phyloP scores from a whole-genome alignment of 1,140 invertebrate genomes.

The Eupristina koningsbergeri region DNA sequence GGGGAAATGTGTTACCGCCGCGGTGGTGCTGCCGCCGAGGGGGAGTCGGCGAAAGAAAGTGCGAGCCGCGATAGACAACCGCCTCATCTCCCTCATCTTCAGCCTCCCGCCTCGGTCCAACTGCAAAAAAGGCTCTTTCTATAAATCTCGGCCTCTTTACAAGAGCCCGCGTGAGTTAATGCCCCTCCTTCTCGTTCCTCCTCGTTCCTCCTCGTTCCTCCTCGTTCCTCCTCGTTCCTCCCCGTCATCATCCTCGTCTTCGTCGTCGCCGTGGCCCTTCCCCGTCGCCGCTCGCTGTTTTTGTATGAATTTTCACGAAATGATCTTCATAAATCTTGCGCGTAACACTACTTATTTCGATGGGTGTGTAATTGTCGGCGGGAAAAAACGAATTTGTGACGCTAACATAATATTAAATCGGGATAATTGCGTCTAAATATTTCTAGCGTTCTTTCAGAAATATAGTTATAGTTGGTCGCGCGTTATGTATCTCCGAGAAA shows the following conservation, averaged over 20 bases:
- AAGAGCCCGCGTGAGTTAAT: background rate
- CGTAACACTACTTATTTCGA: background rate
- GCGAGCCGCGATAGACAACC: background rate
- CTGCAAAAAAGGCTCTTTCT: slow-evolving; percentile 14
- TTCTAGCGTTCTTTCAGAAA: background rate
- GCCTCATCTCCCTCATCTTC: background rate
- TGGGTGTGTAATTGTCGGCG: background rate
- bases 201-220: too few species aligned
- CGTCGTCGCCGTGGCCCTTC: background rate
- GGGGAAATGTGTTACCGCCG: slow-evolving; percentile 12
- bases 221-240: too few species aligned
- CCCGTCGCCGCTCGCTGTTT: background rate
- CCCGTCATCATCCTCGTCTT: too few species aligned
- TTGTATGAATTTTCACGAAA: background rate
- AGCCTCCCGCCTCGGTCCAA: background rate
- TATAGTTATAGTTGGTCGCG: background rate
- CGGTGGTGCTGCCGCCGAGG: background rate
- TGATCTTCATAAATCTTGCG: background rate
- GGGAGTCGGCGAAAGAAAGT: background rate
- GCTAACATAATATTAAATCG: background rate
- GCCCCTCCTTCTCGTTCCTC: too few species aligned
- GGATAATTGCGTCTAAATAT: background rate
- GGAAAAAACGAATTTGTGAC: background rate
- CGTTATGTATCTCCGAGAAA: background rate
- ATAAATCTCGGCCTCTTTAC: background rate